Conservation (phyloP, 2,888 invertebrate genomes). For the Drosophila kambysellisi region DNA sequence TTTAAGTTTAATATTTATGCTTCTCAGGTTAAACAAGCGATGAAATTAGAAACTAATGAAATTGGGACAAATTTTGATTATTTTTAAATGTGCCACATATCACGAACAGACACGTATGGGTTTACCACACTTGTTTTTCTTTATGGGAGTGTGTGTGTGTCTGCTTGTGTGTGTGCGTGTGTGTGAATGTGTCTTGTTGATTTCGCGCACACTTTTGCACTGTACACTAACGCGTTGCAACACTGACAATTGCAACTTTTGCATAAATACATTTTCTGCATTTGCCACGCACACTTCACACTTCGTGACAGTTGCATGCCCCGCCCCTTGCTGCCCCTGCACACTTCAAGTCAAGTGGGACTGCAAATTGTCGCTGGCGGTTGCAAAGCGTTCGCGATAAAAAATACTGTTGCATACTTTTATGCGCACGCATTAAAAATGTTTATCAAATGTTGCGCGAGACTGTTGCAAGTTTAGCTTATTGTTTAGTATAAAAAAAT, state of each 20-base stretch:
- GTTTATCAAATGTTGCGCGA: slow-evolving; percentile 38
- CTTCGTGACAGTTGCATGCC: slow-evolving; percentile 12
- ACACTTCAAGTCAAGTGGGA: slow-evolving; percentile 64
- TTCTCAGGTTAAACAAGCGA: background rate
- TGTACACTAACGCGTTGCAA: slow-evolving; percentile 34
- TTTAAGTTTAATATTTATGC: background rate
- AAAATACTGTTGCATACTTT: slow-evolving; percentile 67
- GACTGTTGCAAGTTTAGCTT: background rate
- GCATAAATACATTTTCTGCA: slow-evolving; percentile 79
- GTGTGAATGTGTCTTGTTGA: slow-evolving; percentile 49
- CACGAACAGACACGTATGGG: slow-evolving; percentile 17
- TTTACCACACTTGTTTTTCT: background rate
- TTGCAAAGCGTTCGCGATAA: slow-evolving; percentile 38
- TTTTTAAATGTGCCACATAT: background rate
- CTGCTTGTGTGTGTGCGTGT: slow-evolving; percentile 9
- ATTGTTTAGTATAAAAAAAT: slow-evolving; percentile 21
- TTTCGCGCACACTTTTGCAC: slow-evolving; percentile 66
- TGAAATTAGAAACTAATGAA: background rate
- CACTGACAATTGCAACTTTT: slow-evolving; percentile 78
- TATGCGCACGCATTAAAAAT: slow-evolving; percentile 59
- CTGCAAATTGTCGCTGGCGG: slow-evolving; percentile 58
- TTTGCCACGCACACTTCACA: slow-evolving; percentile 62
- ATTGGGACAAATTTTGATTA: background rate
- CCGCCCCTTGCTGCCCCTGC: background rate
- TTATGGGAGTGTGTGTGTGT: background rate